phyloP scores from a whole-genome alignment of 2,113 vertebrate species.

The Esox niger region DNA sequence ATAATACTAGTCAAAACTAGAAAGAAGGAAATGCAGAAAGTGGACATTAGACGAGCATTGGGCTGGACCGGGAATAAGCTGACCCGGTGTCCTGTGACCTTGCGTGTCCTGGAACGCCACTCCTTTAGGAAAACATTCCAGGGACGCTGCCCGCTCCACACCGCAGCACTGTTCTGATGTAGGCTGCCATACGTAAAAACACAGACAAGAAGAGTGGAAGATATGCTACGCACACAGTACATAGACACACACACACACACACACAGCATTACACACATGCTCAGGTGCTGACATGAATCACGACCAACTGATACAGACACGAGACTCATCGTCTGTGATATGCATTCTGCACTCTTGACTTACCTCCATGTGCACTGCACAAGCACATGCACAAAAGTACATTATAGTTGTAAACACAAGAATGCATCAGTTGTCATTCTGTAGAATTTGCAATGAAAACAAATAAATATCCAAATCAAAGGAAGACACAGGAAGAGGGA shows the following conservation, averaged over 20 bases:
- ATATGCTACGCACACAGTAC: background rate
- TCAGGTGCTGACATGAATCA: too few species aligned
- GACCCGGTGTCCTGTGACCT: background rate
- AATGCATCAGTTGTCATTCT: background rate
- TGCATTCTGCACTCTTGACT: too few species aligned
- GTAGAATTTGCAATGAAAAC: background rate
- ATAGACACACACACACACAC: constrained; percentile 6
- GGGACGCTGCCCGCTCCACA: background rate
- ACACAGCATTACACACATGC: background rate
- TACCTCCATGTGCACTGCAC: too few species aligned
- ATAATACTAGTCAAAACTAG: too few species aligned
- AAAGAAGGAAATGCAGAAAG: too few species aligned
- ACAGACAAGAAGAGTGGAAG: background rate
- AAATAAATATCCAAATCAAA: background rate
- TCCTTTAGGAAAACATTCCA: constrained; percentile 19
- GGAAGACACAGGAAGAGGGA: constrained; percentile 1
- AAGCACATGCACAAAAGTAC: too few species aligned
- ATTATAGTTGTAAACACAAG: too few species aligned
- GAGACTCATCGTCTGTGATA: too few species aligned
- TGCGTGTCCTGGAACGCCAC: background rate
- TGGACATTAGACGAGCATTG: background rate
- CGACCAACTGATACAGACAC: too few species aligned
- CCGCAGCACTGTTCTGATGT: background rate
- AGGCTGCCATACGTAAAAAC: background rate
- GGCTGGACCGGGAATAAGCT: constrained; percentile 14